These are phyloP conservation scores for Urocyon cinereoargenteus DNA, from an alignment of 2,797 vertebrate species.

Conservation along the genomic window DNA sequence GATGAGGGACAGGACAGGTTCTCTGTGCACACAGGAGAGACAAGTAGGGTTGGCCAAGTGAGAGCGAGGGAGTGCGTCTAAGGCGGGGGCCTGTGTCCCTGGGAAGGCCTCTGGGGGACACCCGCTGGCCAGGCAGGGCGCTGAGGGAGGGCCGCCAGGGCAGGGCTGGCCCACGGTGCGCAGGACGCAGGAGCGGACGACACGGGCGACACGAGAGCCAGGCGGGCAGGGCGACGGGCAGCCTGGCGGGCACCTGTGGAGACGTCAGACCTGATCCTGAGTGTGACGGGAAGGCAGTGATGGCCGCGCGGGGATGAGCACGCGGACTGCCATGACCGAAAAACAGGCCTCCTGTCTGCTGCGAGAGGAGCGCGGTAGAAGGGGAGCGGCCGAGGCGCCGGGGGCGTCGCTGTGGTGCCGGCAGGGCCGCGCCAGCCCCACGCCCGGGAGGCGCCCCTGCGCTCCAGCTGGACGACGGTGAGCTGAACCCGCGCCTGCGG, in stretches of 20 bases:
- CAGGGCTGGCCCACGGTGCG: rapidly evolving
- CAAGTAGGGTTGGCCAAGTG: neutral
- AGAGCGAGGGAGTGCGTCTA: neutral
- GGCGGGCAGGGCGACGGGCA: neutral
- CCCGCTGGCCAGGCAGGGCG: rapidly evolving
- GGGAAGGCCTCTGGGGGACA: neutral
- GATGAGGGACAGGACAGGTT: rapidly evolving
- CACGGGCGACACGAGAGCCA: rapidly evolving
- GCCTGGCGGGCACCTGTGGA: neutral
- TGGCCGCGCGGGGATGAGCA: no score
- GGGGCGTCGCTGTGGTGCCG: no score
- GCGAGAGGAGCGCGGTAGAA: neutral
- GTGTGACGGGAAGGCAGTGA: neutral
- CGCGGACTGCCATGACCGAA: no score
- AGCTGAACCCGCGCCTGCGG: neutral
- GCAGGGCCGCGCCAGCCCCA: no score
- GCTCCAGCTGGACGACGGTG: no score
- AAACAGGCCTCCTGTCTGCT: neutral
- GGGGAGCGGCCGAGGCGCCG: neutral
- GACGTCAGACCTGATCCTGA: neutral
- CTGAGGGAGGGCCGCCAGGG: neutral
- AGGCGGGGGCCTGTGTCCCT: neutral
- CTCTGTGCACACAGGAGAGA: neutral
- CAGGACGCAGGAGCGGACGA: neutral
- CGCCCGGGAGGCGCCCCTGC: no score